Base-by-base conservation (phyloP, 2,113 vertebrate genomes). In the Fregetta grallaria region DNA sequence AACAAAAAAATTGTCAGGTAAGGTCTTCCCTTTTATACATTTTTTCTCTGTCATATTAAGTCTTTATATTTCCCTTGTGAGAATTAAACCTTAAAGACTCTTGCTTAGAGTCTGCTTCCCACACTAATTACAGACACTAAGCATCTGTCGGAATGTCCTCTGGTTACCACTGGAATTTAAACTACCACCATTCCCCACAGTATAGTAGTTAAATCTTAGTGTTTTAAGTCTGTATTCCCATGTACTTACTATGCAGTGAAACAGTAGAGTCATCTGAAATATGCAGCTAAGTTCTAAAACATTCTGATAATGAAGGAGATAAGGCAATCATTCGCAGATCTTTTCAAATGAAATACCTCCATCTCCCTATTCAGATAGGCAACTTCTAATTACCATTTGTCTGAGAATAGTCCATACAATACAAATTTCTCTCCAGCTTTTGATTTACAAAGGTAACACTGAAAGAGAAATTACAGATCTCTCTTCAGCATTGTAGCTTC, bases 121-220 rank as follows among this genome's bases (percentile, higher is more conserved):
- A 66, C 63, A 72, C 63, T 97, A 97, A 97, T 96, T 97, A 94
- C 85, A 94, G 95, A 76, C 72, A 81, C 92, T 94, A 89, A 95
- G 38, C 90, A 95, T 92, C 59, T 90, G 85, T 44, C 52, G 3
- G 40, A 94, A 87, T 86, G 61, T 96, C 96, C 84, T 97, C 73
- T 94, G 30, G 55, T 97, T 96, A 67, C 49, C 44, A 9, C 52
- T 91, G 84, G 25, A 96, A 87, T 94, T 84, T 96, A 96, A 97
- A 92, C 78, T 94, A 47, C 47, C 59, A 30, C 47, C 49, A 73
- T 63, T 95, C 88, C 73, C 58, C 40, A 79, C 11, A 89, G 86
- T 49, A 83, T 11, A 89, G 61, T 55, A 94, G 42, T 80, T 95
- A 89, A 92, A 80, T 96, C 49, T 96, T 68, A 68, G 47, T 58